These are phyloP conservation scores for Pegoplata infirma DNA, from an alignment of 2,888 invertebrate genomes.

Conservation along the genomic window DNA sequence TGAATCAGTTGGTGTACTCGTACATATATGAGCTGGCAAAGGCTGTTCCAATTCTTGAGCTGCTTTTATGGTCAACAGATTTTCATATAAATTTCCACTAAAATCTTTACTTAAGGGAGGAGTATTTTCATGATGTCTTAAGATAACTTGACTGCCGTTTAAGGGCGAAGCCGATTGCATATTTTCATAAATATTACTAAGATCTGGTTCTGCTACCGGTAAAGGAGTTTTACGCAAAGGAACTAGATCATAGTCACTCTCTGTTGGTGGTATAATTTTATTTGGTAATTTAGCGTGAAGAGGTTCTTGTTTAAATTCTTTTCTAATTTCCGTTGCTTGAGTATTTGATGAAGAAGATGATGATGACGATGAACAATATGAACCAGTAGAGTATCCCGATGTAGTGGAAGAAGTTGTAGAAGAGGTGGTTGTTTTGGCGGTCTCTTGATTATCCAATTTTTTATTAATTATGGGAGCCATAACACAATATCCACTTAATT, in stretches of 20 bases:
- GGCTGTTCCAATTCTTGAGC: slow-evolving; percentile 71
- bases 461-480: slow-evolving; percentile 76
- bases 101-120: slow-evolving; percentile 58
- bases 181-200: slow-evolving; percentile 73
- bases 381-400: slow-evolving; percentile 73
- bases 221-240: slow-evolving; percentile 35
- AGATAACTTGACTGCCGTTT: slow-evolving; percentile 14
- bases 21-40: slow-evolving; percentile 64
- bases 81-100: slow-evolving; percentile 74
- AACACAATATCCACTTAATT: slow-evolving; percentile 75
- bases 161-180: slow-evolving; percentile 65
- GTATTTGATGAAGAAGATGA: slow-evolving; percentile 67
- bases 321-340: slow-evolving; percentile 59
- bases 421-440: slow-evolving; percentile 18
- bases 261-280: neutral
- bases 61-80: slow-evolving; percentile 72
- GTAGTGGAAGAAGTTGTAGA: slow-evolving; percentile 68
- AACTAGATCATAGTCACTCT: slow-evolving; percentile 44
- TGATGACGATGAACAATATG: slow-evolving; percentile 68
- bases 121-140: slow-evolving; percentile 27
- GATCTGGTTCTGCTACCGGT: slow-evolving; percentile 66
- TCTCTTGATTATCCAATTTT: slow-evolving; percentile 32
- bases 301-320: slow-evolving; percentile 5
- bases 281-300: neutral
- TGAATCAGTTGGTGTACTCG: slow-evolving; percentile 74